A percentile compares a stretch with the other conserved stretches of the same genome.
These are phyloP conservation scores for Amphipyra tragopoginis DNA, from an alignment of 2,888 invertebrate genomes.

Conservation along the genomic window DNA sequence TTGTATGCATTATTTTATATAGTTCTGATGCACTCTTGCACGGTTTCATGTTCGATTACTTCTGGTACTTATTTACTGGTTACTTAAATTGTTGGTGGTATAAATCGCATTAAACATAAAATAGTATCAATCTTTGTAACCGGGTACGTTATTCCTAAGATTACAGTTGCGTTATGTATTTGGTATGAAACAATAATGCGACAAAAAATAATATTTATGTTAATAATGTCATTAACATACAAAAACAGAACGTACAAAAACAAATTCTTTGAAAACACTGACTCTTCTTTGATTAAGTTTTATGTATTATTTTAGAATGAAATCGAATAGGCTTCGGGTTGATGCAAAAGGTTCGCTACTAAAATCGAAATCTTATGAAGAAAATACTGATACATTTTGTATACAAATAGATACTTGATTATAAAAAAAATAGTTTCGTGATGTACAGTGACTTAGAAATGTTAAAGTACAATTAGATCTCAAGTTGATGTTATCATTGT, in stretches of 20 bases:
- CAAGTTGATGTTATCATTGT: conserved; percentile 59
- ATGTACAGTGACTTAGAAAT: conserved; percentile 56
- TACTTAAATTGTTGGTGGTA: conserved; percentile 40
- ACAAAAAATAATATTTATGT: no score
- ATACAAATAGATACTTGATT: conserved; percentile 59
- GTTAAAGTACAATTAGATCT: conserved; percentile 75
- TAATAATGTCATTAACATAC: no score
- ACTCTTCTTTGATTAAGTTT: conserved; percentile 7
- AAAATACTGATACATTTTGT: conserved; percentile 63
- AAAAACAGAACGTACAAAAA: neutral
- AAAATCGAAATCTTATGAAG: conserved; percentile 62
- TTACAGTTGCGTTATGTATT: neutral
- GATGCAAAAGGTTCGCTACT: conserved; percentile 39
- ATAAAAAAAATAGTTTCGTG: conserved; percentile 40
- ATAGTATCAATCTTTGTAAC: conserved; percentile 8
- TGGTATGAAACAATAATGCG: no score
- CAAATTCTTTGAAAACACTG: neutral
- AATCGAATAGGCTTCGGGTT: conserved; percentile 15
- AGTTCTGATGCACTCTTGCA: conserved; percentile 24
- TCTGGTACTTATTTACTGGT: conserved; percentile 49
- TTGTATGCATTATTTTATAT: conserved; percentile 30
- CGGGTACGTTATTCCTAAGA: conserved; percentile 6
- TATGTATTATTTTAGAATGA: conserved; percentile 35
- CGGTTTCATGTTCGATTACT: conserved; percentile 13
- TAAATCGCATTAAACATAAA: conserved; percentile 1